Percentiles rank a stretch among this genome's conserved stretches.
These are phyloP conservation scores for Riparia riparia DNA, from an alignment of 2,113 vertebrate species.

Conservation along the genomic window DNA sequence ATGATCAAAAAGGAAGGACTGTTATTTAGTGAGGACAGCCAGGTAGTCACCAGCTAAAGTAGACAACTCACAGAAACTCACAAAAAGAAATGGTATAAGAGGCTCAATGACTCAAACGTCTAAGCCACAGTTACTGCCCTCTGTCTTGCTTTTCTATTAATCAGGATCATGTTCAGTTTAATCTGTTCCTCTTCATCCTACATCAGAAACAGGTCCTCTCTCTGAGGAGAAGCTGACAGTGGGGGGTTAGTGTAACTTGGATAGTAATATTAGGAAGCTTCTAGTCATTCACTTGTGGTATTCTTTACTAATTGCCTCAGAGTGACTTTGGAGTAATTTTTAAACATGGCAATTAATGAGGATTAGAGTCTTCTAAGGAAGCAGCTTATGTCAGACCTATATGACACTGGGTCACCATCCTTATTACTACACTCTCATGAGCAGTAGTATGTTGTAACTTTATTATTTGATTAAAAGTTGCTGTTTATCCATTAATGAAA, in stretches of 20 bases:
- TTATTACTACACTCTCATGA: neutral
- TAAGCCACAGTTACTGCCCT: neutral
- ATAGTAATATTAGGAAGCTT: neutral
- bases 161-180: neutral
- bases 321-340: neutral
- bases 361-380: neutral
- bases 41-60: neutral
- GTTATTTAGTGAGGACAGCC: neutral
- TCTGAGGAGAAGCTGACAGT: neutral
- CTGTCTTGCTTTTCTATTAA: neutral
- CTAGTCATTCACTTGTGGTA: neutral
- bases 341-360: neutral
- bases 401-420: neutral
- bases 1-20: neutral
- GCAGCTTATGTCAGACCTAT: neutral
- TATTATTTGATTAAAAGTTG: constrained; percentile 7
- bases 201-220: neutral
- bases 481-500: neutral
- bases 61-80: neutral
- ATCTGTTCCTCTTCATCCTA: neutral
- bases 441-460: neutral
- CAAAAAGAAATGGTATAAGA: neutral
- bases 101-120: neutral
- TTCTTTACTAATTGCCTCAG: neutral
- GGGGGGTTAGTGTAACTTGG: neutral